These are phyloP conservation scores for Zaprionus taronus DNA, from an alignment of 1,140 invertebrate species.

Conservation along the genomic window DNA sequence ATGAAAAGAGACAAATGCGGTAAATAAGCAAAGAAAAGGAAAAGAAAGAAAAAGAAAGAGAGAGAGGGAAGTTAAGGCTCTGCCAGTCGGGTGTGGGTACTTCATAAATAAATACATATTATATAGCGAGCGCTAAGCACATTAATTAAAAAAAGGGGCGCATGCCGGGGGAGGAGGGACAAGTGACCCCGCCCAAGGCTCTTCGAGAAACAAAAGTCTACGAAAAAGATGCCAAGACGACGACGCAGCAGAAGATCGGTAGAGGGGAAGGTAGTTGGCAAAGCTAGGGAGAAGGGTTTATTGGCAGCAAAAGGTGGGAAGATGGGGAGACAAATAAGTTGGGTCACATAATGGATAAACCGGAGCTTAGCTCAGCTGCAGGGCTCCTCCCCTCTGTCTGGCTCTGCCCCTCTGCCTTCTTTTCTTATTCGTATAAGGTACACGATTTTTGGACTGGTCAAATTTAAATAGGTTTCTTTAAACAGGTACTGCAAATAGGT, in stretches of 20 bases:
- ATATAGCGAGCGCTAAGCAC: slow-evolving; percentile 25
- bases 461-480: too few species aligned
- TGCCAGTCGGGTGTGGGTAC: background rate
- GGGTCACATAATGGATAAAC: too few species aligned
- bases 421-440: too few species aligned
- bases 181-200: background rate
- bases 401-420: too few species aligned
- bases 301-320: background rate
- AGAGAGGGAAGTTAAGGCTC: background rate
- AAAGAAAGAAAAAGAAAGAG: background rate
- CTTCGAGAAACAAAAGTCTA: background rate
- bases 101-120: slow-evolving; percentile 1
- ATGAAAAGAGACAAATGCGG: slow-evolving; percentile 17
- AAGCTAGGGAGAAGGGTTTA: too few species aligned
- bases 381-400: too few species aligned
- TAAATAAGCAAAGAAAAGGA: slow-evolving; percentile 18
- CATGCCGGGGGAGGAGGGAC: background rate
- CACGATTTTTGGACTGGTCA: too few species aligned
- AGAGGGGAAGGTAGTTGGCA: background rate
- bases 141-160: slow-evolving; percentile 32
- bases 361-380: too few species aligned
- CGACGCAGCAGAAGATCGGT: background rate
- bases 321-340: too few species aligned
- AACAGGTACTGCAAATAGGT: too few species aligned
- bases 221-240: background rate